Evolutionary conservation across 2,888 invertebrate genomes (phyloP).

Genomic region (Athalia circularis): DNA sequence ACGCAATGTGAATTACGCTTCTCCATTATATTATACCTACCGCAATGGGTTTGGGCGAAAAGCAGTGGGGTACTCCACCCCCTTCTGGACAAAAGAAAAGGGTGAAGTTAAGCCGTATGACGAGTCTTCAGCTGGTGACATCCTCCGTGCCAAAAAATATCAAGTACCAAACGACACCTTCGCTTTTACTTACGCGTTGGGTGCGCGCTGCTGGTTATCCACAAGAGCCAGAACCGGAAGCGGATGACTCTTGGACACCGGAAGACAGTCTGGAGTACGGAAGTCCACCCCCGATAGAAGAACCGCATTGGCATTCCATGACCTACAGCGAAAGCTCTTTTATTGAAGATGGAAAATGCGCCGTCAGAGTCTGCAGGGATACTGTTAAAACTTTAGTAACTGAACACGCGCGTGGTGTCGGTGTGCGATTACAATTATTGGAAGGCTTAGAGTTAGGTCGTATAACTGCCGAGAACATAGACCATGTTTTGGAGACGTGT

Average conservation of each 20-base stretch:
- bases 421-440: constrained; percentile 81
- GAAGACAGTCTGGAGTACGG: constrained; percentile 81
- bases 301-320: constrained; percentile 78
- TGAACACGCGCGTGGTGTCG: constrained; percentile 83
- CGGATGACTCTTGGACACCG: constrained; percentile 52
- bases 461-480: constrained; percentile 78
- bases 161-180: constrained; percentile 60
- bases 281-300: constrained; percentile 87
- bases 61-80: constrained; percentile 50
- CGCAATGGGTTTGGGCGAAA: constrained; percentile 37
- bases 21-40: background rate
- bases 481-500: constrained; percentile 76
- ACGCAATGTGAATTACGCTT: background rate
- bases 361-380: constrained; percentile 75
- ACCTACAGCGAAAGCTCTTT: constrained; percentile 89
- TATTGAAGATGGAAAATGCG: constrained; percentile 72
- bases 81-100: constrained; percentile 58
- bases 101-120: constrained; percentile 63
- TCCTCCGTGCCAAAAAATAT: constrained; percentile 53
- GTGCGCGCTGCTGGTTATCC: constrained; percentile 53
- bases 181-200: constrained; percentile 61
- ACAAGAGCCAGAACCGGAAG: constrained; percentile 51
- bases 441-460: constrained; percentile 85
- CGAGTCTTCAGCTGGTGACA: constrained; percentile 63
- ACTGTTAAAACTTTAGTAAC: constrained; percentile 84